Evolutionary conservation across 2,888 invertebrate species (phyloP).

Genomic region (Ommatoiulus sabulosus): DNA sequence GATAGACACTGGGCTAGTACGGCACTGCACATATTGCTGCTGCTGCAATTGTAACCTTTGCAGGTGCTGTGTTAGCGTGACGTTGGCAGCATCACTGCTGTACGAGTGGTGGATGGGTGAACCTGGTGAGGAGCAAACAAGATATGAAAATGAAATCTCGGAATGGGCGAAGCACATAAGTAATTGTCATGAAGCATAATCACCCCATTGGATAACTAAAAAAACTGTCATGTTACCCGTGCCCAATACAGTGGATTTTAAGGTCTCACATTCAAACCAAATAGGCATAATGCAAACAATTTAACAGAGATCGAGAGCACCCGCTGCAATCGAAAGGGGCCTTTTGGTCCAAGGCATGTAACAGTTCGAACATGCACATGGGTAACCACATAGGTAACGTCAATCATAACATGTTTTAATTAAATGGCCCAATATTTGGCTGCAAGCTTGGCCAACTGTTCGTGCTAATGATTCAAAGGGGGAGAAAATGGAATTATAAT

Average conservation of each 20-base stretch:
- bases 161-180: not conserved
- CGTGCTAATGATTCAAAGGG: conserved; percentile 8
- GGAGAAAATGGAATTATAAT: not conserved
- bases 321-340: too few relatives aligned
- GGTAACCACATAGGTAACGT: too few relatives aligned
- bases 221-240: too few relatives aligned
- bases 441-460: not conserved
- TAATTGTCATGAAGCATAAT: too few relatives aligned
- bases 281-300: too few relatives aligned
- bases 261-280: too few relatives aligned
- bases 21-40: conserved; percentile 58
- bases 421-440: too few relatives aligned
- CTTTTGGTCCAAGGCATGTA: too few relatives aligned
- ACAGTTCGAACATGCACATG: too few relatives aligned
- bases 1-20: conserved; percentile 60
- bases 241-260: too few relatives aligned
- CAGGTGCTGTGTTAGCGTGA: conserved; percentile 68
- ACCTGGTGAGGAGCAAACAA: conserved; percentile 67
- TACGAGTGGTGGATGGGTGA: conserved; percentile 75
- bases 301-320: too few relatives aligned
- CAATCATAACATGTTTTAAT: too few relatives aligned
- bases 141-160: not conserved
- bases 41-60: conserved; percentile 68
- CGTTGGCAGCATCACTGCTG: conserved; percentile 65
- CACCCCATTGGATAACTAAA: not conserved